phyloP scores from a whole-genome alignment of 2,888 invertebrate species.

The Helleia helle region DNA sequence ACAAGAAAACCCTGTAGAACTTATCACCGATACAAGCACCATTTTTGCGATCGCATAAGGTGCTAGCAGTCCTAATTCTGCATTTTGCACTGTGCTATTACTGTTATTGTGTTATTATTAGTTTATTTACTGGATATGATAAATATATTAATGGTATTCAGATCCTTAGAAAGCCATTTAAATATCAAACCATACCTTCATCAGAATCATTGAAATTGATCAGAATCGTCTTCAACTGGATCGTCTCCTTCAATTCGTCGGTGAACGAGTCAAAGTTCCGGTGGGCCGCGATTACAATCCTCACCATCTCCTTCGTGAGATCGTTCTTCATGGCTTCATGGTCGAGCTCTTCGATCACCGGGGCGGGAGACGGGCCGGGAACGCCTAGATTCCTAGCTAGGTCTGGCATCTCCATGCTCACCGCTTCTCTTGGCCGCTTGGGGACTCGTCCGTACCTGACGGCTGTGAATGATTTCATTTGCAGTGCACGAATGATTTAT shows the following conservation, averaged over 20 bases:
- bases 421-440: slow-evolving; percentile 86
- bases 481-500: slow-evolving; percentile 26
- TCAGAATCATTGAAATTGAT: slow-evolving; percentile 34
- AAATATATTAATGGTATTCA: too few species aligned
- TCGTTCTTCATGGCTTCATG: slow-evolving; percentile 20
- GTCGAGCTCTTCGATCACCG: slow-evolving; percentile 28
- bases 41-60: too few species aligned
- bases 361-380: slow-evolving; percentile 12
- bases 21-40: too few species aligned
- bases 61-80: too few species aligned
- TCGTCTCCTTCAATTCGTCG: slow-evolving; percentile 81
- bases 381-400: slow-evolving; percentile 24
- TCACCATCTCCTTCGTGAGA: slow-evolving; percentile 46
- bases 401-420: slow-evolving; percentile 36
- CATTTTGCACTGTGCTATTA: too few species aligned
- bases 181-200: slow-evolving; percentile 26
- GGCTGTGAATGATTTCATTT: slow-evolving; percentile 73
- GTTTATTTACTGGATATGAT: too few species aligned
- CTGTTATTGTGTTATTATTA: too few species aligned
- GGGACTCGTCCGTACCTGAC: slow-evolving; percentile 97
- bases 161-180: too few species aligned
- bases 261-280: slow-evolving; percentile 91
- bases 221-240: slow-evolving; percentile 29
- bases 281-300: slow-evolving; percentile 79
- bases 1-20: too few species aligned